phyloP scores from a whole-genome alignment of 2,888 invertebrate genomes.

The Cancer borealis region DNA sequence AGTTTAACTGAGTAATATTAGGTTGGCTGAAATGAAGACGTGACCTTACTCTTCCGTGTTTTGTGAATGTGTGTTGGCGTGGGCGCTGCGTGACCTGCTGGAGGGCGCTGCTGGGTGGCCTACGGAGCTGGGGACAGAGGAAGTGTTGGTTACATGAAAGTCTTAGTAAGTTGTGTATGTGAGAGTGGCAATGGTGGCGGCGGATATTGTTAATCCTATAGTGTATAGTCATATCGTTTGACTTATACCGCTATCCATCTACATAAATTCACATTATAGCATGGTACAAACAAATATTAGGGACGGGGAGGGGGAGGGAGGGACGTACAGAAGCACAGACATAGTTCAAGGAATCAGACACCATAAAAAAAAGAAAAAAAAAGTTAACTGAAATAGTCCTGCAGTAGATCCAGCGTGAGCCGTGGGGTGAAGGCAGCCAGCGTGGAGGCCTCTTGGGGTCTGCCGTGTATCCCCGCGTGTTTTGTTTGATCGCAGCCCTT shows the following conservation, averaged over 20 bases:
- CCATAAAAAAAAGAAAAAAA: not conserved
- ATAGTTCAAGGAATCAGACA: not conserved
- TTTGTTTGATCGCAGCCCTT: conserved; percentile 29
- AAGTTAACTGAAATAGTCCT: not conserved
- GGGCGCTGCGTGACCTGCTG: not conserved
- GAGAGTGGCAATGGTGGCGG: not conserved
- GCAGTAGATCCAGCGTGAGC: not conserved
- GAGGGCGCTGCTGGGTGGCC: not conserved
- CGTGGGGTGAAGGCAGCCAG: not conserved
- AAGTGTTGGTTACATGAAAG: not conserved
- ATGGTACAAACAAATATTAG: conserved; percentile 9
- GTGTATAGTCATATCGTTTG: not conserved
- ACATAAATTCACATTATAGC: conserved; percentile 21
- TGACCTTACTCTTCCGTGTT: conserved; percentile 6
- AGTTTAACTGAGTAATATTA: not conserved
- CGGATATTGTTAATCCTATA: not conserved
- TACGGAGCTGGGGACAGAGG: not conserved
- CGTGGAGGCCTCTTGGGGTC: conserved; percentile 5
- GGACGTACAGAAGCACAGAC: not conserved
- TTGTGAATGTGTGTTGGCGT: not conserved
- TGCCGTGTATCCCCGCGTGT: conserved; percentile 32
- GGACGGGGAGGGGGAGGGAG: not conserved
- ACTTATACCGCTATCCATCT: not conserved
- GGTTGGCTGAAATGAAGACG: not conserved
- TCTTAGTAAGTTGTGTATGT: not conserved